Percentiles rank a stretch among this genome's conserved stretches.
Evolutionary conservation across 2,113 vertebrate genomes (phyloP).

Genomic region (Oriolus oriolus): DNA sequence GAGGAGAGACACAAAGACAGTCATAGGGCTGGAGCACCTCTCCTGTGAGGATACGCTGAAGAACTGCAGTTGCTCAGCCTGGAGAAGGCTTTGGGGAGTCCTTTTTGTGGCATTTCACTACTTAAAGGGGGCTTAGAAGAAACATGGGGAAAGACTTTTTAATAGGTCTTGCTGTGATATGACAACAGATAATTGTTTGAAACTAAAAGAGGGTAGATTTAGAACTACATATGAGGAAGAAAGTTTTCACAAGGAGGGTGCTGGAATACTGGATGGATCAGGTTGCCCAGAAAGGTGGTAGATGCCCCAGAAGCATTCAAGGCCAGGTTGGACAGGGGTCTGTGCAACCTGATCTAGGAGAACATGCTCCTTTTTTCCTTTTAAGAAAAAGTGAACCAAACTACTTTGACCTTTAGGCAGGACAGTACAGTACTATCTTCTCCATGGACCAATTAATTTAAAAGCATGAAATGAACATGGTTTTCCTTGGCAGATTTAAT

Average conservation of each 20-base stretch:
- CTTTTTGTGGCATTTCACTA: background rate
- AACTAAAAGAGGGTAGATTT: background rate
- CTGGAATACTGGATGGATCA: background rate
- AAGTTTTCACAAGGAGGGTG: background rate
- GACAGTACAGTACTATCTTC: background rate
- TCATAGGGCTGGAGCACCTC: rapidly evolving
- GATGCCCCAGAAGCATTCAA: background rate
- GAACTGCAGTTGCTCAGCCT: background rate
- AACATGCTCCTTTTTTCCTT: background rate
- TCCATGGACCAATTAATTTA: background rate
- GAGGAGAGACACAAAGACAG: background rate
- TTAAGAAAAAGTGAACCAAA: background rate
- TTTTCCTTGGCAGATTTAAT: background rate
- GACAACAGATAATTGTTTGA: background rate
- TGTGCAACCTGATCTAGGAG: background rate
- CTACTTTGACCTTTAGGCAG: background rate
- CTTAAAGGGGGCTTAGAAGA: background rate
- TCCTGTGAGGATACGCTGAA: background rate
- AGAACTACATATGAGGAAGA: background rate
- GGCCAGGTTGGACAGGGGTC: background rate
- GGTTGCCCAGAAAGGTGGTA: background rate
- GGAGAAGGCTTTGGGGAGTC: background rate
- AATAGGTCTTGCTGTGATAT: background rate
- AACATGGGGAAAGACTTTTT: background rate
- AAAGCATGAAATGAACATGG: background rate